Percentiles rank a stretch among this genome's conserved stretches.
These are phyloP conservation scores for Emydoidea blandingii DNA, from an alignment of 2,797 vertebrate species.

Conservation along the genomic window DNA sequence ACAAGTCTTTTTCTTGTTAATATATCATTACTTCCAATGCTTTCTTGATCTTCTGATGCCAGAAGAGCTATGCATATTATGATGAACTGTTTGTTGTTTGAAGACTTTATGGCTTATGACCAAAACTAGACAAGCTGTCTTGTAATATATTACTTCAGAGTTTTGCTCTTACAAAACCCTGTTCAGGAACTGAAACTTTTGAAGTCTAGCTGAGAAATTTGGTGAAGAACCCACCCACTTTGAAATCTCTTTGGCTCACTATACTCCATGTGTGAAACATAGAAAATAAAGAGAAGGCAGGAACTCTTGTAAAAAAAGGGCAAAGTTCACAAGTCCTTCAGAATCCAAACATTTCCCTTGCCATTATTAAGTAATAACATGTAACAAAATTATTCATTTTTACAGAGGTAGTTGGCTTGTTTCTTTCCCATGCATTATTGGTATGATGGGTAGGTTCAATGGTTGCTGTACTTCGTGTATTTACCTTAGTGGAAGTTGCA, in stretches of 20 bases:
- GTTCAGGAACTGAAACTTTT: slow-evolving; percentile 36
- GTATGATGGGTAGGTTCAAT: not conserved
- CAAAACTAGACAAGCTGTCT: accelerated
- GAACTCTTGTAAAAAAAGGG: not conserved
- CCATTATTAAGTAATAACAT: not conserved
- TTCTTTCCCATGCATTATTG: not conserved
- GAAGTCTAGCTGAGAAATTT: not conserved
- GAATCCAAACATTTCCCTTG: not conserved
- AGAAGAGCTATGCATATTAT: accelerated
- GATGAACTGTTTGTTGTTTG: accelerated
- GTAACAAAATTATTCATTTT: not conserved
- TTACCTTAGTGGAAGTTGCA: not conserved
- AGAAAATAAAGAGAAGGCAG: accelerated
- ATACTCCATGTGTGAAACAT: not conserved
- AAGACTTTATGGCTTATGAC: accelerated
- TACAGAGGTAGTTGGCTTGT: not conserved
- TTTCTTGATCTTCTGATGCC: not conserved
- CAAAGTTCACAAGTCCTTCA: not conserved
- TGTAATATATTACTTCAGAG: accelerated
- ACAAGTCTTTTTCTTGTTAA: accelerated
- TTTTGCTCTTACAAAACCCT: not conserved
- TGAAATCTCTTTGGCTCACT: accelerated
- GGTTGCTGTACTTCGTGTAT: not conserved
- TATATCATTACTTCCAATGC: accelerated
- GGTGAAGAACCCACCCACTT: not conserved